Base-by-base conservation (phyloP, 2,888 invertebrate species). In the Tortricodes alternella region DNA sequence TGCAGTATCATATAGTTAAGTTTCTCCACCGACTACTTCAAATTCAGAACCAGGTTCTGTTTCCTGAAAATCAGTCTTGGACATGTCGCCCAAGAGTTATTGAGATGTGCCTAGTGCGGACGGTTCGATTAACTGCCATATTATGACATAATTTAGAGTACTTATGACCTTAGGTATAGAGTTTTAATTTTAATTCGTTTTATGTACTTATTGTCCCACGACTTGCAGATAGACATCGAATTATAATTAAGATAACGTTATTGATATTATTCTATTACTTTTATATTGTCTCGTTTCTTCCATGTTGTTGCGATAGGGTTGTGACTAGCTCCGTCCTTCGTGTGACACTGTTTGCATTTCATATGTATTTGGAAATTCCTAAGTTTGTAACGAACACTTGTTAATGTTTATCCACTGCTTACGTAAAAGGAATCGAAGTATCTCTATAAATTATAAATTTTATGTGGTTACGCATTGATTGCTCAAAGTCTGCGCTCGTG, bases 71-170 rank as follows among this genome's bases (percentile, higher is more conserved):
- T 23, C 23, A 74, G 74, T 75, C 73, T 74, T 71, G 73, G 77
- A 78, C 70, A 72, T 74, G 77, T 78, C 74, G 73, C 74, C 74
- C 76, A 69, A 73, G 76, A 76, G 68, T 62, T 68, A 68, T 69
- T 74, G 70, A 73, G 76, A 76, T 74, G 83, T 78, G 84, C 86
- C 84, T 80, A 78, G 82, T 80, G 85, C 85, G 81, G 83, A 85
- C 84, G 89, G 85, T 88, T 89, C 86, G 87, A 83, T 80, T 84
- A 89, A 90, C 89, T 90, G 89, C 89, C 89, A 90, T 90, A 90
- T 90, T 90, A 90, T 85, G 82, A 89, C 89, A 85, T 90, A 90
- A 78, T 86, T 85, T 89, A 86, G 83, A 77, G 71, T 83, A 85
- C 80, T 78, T 85, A 78, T 76, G 74, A 78, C 75, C 73, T 83